Evolutionary conservation across 1,140 invertebrate genomes (phyloP), one percentile per base, ranked within the genome.

Genomic region (Holotrichia oblita): DNA sequence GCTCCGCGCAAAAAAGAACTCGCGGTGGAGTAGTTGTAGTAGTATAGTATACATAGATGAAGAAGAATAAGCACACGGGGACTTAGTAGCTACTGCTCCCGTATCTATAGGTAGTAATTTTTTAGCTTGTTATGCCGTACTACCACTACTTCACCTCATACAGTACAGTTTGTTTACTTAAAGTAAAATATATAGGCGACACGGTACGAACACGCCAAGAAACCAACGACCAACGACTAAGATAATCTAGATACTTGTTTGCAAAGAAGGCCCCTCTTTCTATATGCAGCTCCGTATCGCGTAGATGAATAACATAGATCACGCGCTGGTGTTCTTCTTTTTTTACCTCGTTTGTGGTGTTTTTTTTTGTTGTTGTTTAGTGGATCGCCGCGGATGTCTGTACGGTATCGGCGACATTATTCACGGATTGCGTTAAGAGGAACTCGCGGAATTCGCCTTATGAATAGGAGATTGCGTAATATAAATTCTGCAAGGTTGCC

Each of bases 41-140:
- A 48, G 3, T 12, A n/a, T n/a, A 48, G 44, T 41, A n/a, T 14
- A 27, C 44, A 77, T 77, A 40, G 9, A 41, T 72, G 17, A 55
- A 27, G 4, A 34, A 69, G 64, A 61, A 55, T n/a, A 27, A 24
- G 40, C 76, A 74, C 42, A 77, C 76, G 48, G 40, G 27, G 79
- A 80, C 80, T 81, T 81, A 55, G 12, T 48, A 4, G 44, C 44
- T 48, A 48, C 44, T n/a, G 44, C 44, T 48, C 44, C 44, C 8
- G 44, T n/a, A 14, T 48, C 44, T n/a, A n/a, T 12, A 48, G 12
- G 44, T 48, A 10, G 44, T 48, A 48, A n/a, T n/a, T 48, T 59
- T 77, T 40, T 83, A 78, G 78, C 82, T 83, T 81, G 82, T 83
- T 83, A 83, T n/a, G n/a, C 80, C 72, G 81, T n/a, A 48, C 44